Percentiles rank a stretch among this genome's conserved stretches.
Evolutionary conservation across 2,113 vertebrate genomes (phyloP).

Genomic region (Brachypteracias leptosomus): DNA sequence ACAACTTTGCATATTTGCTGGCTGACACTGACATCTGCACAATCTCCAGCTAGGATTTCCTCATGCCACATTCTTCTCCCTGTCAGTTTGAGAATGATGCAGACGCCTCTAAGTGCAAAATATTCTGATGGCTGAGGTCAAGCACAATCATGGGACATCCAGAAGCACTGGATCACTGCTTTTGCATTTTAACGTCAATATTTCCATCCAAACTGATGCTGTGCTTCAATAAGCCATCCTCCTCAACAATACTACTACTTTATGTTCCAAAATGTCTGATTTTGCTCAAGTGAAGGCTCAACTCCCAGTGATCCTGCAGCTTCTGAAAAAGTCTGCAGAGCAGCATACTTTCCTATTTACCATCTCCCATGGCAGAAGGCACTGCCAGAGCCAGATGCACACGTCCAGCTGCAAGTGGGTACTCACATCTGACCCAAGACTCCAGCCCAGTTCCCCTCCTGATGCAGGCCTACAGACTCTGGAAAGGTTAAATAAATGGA

Average conservation of each 20-base stretch:
- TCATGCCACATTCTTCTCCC: not conserved
- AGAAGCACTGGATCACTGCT: not conserved
- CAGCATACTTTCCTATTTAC: not conserved
- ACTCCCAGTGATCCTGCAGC: not conserved
- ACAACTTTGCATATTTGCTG: not conserved
- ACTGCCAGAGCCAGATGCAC: rapidly evolving
- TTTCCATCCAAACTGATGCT: not conserved
- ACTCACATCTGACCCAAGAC: not conserved
- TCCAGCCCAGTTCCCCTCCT: not conserved
- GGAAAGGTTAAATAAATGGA: not conserved
- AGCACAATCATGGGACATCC: not conserved
- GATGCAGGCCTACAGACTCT: not conserved
- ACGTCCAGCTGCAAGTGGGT: not conserved
- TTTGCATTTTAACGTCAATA: not conserved
- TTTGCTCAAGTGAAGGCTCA: not conserved
- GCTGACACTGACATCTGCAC: not conserved
- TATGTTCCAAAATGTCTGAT: not conserved
- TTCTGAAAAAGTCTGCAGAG: not conserved
- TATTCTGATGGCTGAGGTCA: not conserved
- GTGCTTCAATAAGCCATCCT: not conserved
- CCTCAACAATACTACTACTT: not conserved
- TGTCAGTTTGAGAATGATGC: not conserved
- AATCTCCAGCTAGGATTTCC: not conserved
- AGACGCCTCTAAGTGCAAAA: not conserved
- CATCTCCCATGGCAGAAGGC: not conserved